Base-by-base conservation (phyloP, 2,797 vertebrate genomes). In the Characodon lateralis region DNA sequence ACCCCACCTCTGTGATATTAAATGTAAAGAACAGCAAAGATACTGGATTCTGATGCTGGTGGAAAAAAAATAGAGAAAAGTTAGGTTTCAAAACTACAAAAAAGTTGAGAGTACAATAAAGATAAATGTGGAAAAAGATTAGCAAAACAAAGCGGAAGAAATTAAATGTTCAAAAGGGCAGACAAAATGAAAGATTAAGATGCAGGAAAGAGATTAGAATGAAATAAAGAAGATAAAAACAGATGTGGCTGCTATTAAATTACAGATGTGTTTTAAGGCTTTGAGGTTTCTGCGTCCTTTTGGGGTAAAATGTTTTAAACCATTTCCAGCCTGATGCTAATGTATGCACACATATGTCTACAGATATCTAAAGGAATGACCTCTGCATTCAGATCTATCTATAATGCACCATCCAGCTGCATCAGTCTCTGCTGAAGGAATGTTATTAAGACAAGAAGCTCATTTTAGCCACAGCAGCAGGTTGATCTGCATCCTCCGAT, bases 21-120 rank as follows among this genome's bases (percentile, higher is more conserved):
- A 81, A 91, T 84, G 80, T 74, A 74, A 82, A 85, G 69, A 86
- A 77, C 77, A 20, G 78, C 73, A 69, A 41, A 76, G 87, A 91
- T 80, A 50, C n/a, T 26, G n/a, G 58, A 59, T 59, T 59, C 5
- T 13, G 58, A 69, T 16, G 66, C 24, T 63, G 63, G 79, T 72
- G 46, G 12, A 76, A 35, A 80, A 85, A 77, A 85, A 86, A 71
- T 2, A 2, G 16, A 39, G 16, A 61, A 7, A 41, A 26, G 70
- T 56, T 79, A 80, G 66, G 65, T 76, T 74, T 63, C 58, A 71
- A 74, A 83, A 79, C 69, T 35, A 13, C 39, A 61, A 70, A 72
- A 77, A 31, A 8, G 63, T 66, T 78, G 59, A 53, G 46, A 73
- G 68, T 87, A 83, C 78, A 65, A 72, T 58, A 65, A n/a, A 50